Evolutionary conservation across 2,113 vertebrate genomes (phyloP).

Genomic region (Dasyurus viverrinus): DNA sequence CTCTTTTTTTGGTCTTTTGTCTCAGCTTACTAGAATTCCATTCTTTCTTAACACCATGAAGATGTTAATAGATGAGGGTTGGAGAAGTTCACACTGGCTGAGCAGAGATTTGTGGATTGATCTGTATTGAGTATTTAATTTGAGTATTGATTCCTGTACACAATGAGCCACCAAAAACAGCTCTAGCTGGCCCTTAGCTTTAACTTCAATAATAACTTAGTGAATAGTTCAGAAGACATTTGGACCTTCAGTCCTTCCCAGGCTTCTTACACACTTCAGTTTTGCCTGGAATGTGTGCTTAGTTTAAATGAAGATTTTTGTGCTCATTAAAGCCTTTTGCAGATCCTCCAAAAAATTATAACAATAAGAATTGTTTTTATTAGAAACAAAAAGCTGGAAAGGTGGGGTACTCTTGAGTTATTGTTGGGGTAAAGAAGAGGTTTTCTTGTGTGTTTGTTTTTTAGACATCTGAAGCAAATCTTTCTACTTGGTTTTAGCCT

Average conservation of each 20-base stretch:
- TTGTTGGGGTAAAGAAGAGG: background rate
- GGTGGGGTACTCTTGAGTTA: background rate
- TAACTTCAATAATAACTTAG: background rate
- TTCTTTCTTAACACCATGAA: constrained; percentile 44
- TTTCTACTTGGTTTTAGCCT: background rate
- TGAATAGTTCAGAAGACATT: constrained; percentile 2
- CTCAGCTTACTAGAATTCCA: constrained; percentile 43
- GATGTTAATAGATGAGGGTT: constrained; percentile 48
- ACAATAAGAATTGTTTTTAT: constrained; percentile 14
- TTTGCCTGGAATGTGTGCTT: constrained; percentile 18
- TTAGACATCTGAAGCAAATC: background rate
- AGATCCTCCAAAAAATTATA: constrained; percentile 22
- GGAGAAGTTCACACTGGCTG: constrained; percentile 59
- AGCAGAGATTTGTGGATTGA: constrained; percentile 51
- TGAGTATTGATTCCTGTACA: background rate
- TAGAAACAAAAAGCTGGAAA: constrained; percentile 36
- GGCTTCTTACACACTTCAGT: background rate
- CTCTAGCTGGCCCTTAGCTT: background rate
- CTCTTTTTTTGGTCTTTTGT: constrained; percentile 25
- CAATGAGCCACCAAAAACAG: background rate
- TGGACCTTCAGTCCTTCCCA: background rate
- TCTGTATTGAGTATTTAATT: background rate
- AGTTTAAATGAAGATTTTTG: constrained; percentile 21
- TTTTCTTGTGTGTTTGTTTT: background rate
- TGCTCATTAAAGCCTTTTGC: background rate